phyloP scores from a whole-genome alignment of 23 tunicate genomes.

The Phallusia fumigata region DNA sequence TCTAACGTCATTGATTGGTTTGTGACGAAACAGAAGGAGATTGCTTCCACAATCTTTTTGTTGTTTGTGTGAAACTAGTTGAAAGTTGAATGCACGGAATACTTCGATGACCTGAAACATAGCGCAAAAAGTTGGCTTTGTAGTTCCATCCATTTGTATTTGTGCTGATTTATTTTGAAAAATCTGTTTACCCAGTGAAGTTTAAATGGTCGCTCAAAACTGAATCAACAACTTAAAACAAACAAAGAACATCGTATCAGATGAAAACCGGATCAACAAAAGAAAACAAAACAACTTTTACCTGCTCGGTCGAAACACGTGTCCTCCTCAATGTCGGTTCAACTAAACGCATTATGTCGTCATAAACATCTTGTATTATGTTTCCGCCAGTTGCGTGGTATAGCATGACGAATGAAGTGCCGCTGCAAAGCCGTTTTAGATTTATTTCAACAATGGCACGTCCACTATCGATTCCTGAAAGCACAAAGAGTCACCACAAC shows the following conservation, averaged over 20 bases:
- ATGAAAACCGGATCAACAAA: too few relatives aligned
- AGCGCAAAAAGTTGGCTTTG: too few relatives aligned
- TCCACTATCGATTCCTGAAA: neutral
- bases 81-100: neutral
- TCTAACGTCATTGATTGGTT: neutral
- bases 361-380: neutral
- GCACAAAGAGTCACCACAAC: neutral
- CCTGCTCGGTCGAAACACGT: neutral
- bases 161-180: too few relatives aligned
- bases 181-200: too few relatives aligned
- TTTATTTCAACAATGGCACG: neutral
- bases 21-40: constrained; percentile 1
- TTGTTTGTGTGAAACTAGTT: neutral
- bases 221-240: too few relatives aligned
- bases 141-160: too few relatives aligned
- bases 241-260: too few relatives aligned
- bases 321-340: neutral
- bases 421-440: neutral
- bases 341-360: neutral
- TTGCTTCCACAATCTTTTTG: neutral
- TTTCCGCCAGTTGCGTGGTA: neutral
- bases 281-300: neutral
- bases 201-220: too few relatives aligned
- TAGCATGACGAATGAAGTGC: neutral
- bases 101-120: neutral